Conservation (phyloP, 2,113 vertebrate species). For the human region GRCh38 chr18:73835001-73835500, state of each 20-base stretch:
- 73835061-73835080: background rate
- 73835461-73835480: background rate
- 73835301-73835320: no score
- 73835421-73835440: background rate
- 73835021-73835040: background rate
- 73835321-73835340: no score
- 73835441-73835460: background rate
- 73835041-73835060: background rate
- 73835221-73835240: rapidly evolving
- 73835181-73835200: background rate
- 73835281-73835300: rapidly evolving
- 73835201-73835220: background rate
- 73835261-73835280: rapidly evolving
- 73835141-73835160: background rate
- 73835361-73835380: rapidly evolving
- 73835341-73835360: background rate
- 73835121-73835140: background rate
- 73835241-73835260: rapidly evolving
- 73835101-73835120: background rate
- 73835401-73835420: background rate
- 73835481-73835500: background rate
- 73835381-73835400: background rate
- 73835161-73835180: background rate
- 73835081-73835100: background rate
- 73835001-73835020: background rate